phyloP scores from a whole-genome alignment of 2,113 vertebrate genomes.

The Leptocoma aspasia region DNA sequence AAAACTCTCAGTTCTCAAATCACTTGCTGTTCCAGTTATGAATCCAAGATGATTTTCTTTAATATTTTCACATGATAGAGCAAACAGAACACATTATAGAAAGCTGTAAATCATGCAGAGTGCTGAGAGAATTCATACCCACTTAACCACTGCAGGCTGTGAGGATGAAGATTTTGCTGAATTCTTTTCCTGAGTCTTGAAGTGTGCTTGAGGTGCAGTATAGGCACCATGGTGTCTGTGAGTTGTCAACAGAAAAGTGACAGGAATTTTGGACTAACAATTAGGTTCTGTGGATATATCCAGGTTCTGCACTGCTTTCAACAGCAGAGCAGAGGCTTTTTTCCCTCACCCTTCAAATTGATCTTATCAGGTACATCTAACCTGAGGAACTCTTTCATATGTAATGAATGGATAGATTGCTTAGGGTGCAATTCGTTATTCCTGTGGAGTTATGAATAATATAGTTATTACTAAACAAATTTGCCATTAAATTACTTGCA shows the following conservation, averaged over 20 bases:
- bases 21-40: background rate
- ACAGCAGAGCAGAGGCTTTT: background rate
- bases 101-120: background rate
- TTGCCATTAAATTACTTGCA: background rate
- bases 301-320: background rate
- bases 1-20: constrained; percentile 9
- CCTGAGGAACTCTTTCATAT: background rate
- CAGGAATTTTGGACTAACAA: background rate
- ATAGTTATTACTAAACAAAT: background rate
- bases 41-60: background rate
- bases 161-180: background rate
- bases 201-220: background rate
- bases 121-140: background rate
- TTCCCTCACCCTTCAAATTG: background rate
- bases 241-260: background rate
- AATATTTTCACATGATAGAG: background rate
- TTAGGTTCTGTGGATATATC: background rate
- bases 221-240: background rate
- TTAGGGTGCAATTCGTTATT: background rate
- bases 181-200: background rate
- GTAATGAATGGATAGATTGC: background rate
- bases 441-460: background rate
- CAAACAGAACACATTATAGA: background rate
- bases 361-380: background rate
- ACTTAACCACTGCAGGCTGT: background rate